Conservation (phyloP, 1,140 invertebrate species). For the Akabosia matsudoensis region DNA sequence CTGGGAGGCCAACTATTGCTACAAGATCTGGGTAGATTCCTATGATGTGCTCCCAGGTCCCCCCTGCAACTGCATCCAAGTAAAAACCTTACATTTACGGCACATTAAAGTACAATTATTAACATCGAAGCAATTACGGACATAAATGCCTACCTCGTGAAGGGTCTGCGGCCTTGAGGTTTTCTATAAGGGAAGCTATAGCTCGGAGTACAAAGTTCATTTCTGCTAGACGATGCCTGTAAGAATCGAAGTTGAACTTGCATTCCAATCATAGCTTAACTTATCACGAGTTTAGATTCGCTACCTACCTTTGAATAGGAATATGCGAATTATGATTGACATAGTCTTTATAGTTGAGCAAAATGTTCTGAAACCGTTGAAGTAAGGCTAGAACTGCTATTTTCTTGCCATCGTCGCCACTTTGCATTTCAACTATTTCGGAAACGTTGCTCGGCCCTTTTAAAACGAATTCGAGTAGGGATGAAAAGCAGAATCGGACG, state of each 20-base stretch:
- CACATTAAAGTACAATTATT: constrained; percentile 36
- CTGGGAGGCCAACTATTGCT: constrained; percentile 72
- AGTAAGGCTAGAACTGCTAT: constrained; percentile 87
- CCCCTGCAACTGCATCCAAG: constrained; percentile 68
- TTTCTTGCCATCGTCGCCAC: constrained; percentile 50
- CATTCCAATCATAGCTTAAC: no score
- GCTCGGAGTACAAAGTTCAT: constrained; percentile 96
- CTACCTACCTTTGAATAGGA: constrained; percentile 76
- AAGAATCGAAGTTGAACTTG: constrained; percentile 47
- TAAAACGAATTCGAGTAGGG: constrained; percentile 84
- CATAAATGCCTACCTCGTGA: constrained; percentile 65
- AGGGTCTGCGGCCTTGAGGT: constrained; percentile 84
- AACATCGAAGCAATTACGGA: neutral
- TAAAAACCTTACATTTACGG: constrained; percentile 35
- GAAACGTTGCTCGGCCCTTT: constrained; percentile 54
- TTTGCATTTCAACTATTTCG: constrained; percentile 61
- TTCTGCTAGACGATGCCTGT: constrained; percentile 86
- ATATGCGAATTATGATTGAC: constrained; percentile 82
- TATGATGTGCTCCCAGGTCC: constrained; percentile 89
- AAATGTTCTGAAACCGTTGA: constrained; percentile 87
- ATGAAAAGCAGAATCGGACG: constrained; percentile 93
- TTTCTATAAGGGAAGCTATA: constrained; percentile 83
- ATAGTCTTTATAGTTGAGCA: constrained; percentile 66
- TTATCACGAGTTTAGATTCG: no score
- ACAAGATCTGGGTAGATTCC: constrained; percentile 85